Base-by-base conservation (phyloP, 2,113 vertebrate species). In the Scatophagus argus region DNA sequence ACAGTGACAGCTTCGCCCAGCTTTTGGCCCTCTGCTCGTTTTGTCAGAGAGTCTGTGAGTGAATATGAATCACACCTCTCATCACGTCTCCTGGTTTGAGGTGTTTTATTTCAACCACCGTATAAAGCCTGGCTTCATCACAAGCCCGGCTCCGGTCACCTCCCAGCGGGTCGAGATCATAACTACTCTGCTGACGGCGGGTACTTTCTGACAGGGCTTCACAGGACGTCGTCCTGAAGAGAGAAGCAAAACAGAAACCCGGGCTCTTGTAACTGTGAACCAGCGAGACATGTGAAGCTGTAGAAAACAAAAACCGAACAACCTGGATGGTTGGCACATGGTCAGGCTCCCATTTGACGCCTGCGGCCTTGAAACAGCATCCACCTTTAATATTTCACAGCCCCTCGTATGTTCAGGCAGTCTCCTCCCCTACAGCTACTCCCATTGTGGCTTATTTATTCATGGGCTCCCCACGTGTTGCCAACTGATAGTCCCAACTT, bases 351-450 rank as follows among this genome's bases (percentile, higher is more conserved):
- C n/a, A 4, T 83, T 81, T 63, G 67, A 16, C 8, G 86, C 92
- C 89, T 16, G 73, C 34, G 74, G 91, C 82, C 34, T 5, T 61
- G 71, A 75, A 89, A 82, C 91, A 88, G 90, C 66, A 86, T 80
- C 81, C 79, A 60, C 31, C 72, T 79, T 94, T 83, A 93, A 94
- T 93, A 93, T 94, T 93, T 94, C 86, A 94, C 80, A 62, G 65
- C 55, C 77, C 65, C 8, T 87, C 90, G 78, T 94, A 93, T 93
- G 93, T 90, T 93, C 90, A 74, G 74, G 76, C 87, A 12, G 71
- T 79, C 77, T 83, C 85, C 62, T 71, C 52, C 86, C 91, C 88
- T 87, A n/a, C 64, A 85, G 91, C 91, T 39, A 83, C 58, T 81
- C 81, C 78, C 82, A 56, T 61, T 67, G 43, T 68, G 61, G 9